phyloP scores from a whole-genome alignment of 2,888 invertebrate genomes.

The Drosophila greeni region DNA sequence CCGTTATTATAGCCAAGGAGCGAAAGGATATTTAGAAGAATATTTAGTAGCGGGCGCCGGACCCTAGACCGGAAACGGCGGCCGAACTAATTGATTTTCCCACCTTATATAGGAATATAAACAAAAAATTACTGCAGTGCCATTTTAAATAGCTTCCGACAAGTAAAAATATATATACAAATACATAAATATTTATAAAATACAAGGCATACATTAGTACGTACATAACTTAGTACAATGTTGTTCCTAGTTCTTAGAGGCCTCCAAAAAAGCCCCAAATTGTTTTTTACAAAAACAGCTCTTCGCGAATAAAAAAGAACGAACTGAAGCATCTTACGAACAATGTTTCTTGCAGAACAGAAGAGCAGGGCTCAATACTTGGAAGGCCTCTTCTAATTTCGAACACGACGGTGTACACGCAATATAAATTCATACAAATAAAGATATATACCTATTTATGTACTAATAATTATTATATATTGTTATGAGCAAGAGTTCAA shows the following conservation, averaged over 20 bases:
- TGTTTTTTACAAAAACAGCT: background rate
- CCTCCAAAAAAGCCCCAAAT: background rate
- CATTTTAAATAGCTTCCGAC: slow-evolving; percentile 77
- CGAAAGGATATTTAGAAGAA: slow-evolving; percentile 36
- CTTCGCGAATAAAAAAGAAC: background rate
- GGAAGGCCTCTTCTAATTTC: slow-evolving; percentile 2
- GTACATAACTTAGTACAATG: slow-evolving; percentile 25
- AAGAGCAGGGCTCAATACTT: background rate
- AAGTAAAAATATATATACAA: slow-evolving; percentile 52
- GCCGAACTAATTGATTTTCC: slow-evolving; percentile 75
- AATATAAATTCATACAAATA: slow-evolving; percentile 37
- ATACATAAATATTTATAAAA: slow-evolving; percentile 46
- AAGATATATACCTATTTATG: slow-evolving; percentile 55
- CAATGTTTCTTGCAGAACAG: background rate
- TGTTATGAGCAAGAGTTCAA: slow-evolving; percentile 72
- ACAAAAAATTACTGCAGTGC: slow-evolving; percentile 76
- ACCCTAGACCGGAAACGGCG: background rate
- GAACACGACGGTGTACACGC: slow-evolving; percentile 23
- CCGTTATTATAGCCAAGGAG: slow-evolving; percentile 33
- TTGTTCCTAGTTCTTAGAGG: slow-evolving; percentile 10
- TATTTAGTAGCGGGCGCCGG: slow-evolving; percentile 32
- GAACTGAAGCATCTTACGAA: background rate
- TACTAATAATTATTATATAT: slow-evolving; percentile 49
- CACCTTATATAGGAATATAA: slow-evolving; percentile 76
- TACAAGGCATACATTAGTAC: slow-evolving; percentile 36